phyloP scores from a whole-genome alignment of 1,140 invertebrate genomes.

The Zaprionus tsacasi region DNA sequence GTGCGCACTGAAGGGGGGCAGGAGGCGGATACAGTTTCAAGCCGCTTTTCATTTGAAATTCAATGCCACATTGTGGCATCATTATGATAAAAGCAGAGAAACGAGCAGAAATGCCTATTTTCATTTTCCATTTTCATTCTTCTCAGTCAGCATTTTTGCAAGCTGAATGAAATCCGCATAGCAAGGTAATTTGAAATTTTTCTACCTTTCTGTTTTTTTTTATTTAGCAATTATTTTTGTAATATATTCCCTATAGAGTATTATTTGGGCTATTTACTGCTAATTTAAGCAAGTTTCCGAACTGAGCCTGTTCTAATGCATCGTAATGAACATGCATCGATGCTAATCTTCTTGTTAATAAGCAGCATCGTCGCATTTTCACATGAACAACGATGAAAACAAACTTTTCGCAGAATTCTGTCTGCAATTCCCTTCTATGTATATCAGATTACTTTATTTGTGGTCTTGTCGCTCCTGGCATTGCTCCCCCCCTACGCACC shows the following conservation, averaged over 20 bases:
- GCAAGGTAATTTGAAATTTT: not conserved
- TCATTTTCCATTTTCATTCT: constrained; percentile 14
- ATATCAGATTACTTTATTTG: not conserved
- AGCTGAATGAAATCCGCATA: not conserved
- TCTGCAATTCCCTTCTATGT: not conserved
- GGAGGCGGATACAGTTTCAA: not conserved
- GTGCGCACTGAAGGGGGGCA: not conserved
- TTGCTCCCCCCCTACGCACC: too few species aligned
- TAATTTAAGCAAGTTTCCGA: not conserved
- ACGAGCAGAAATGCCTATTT: constrained; percentile 25
- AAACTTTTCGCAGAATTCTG: not conserved
- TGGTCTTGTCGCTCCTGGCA: not conserved
- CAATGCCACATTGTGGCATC: constrained; percentile 50
- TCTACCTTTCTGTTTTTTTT: not conserved
- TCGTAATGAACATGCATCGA: not conserved
- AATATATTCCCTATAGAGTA: not conserved
- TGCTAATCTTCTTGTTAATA: not conserved
- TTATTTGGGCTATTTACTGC: not conserved
- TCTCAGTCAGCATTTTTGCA: not conserved
- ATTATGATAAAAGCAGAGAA: constrained; percentile 32
- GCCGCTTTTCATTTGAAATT: constrained; percentile 63
- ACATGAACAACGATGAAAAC: not conserved
- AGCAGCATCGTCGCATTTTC: not conserved
- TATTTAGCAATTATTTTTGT: not conserved
- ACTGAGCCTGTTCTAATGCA: not conserved